Conservation (phyloP, 2,113 vertebrate genomes). For the Xiphophorus hellerii region DNA sequence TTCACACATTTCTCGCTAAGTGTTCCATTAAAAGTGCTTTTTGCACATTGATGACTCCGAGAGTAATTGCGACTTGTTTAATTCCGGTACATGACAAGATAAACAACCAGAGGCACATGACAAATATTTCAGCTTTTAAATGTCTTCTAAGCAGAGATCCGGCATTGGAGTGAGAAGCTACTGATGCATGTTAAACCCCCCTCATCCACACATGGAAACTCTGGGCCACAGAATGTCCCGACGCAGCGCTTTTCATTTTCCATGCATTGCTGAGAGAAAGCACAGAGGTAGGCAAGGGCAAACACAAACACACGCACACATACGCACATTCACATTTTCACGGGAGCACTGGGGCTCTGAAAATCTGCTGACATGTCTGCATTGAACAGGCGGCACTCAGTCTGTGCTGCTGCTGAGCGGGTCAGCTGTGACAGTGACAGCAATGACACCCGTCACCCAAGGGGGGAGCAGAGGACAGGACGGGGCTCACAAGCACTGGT, state of each 20-base stretch:
- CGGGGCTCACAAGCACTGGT: conserved; percentile 6
- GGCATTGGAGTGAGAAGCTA: conserved; percentile 3
- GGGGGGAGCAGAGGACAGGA: conserved; percentile 55
- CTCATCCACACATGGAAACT: conserved; percentile 40
- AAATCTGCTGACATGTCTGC: conserved; percentile 75
- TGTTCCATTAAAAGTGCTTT: neutral
- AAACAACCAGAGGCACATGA: neutral
- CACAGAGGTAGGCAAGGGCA: conserved; percentile 63
- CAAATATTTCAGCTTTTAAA: conserved; percentile 13
- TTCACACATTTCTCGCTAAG: neutral
- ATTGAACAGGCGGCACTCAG: conserved; percentile 56
- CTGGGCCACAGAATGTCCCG: conserved; percentile 66
- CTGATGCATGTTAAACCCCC: conserved; percentile 54
- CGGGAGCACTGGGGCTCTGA: conserved; percentile 52
- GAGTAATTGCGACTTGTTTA: neutral
- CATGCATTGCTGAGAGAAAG: conserved; percentile 59
- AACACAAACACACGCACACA: conserved; percentile 37
- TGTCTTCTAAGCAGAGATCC: conserved; percentile 29
- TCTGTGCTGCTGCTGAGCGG: conserved; percentile 51
- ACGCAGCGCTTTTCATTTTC: conserved; percentile 75
- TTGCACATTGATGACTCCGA: neutral
- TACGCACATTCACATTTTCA: conserved; percentile 18
- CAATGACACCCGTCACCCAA: conserved; percentile 53
- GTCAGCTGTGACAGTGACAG: conserved; percentile 51
- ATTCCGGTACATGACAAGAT: neutral